These are phyloP conservation scores for Sinhomidia bicolor DNA, from an alignment of 2,888 invertebrate species.

Conservation along the genomic window DNA sequence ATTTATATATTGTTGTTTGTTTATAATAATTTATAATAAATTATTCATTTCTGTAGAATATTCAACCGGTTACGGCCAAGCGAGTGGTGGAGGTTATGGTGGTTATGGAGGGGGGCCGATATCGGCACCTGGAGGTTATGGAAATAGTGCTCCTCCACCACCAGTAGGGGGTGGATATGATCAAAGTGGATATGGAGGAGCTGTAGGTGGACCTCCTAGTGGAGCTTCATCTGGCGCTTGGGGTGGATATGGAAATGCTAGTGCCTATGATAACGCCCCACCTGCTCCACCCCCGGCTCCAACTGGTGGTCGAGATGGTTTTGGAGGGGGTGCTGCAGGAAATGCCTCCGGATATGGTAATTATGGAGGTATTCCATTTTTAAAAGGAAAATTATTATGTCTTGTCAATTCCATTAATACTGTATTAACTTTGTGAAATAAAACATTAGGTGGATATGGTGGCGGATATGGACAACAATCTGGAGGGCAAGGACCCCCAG, in stretches of 20 bases:
- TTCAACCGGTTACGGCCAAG: constrained; percentile 69
- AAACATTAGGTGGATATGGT: constrained; percentile 59
- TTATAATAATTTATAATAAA: background rate
- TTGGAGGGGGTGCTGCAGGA: constrained; percentile 63
- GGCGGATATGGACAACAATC: constrained; percentile 63
- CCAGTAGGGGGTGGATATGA: constrained; percentile 72
- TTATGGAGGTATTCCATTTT: constrained; percentile 61
- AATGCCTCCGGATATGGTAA: constrained; percentile 64
- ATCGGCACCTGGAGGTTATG: constrained; percentile 59
- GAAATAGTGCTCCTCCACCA: constrained; percentile 68
- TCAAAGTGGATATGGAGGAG: constrained; percentile 67
- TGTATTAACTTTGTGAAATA: too few species aligned
- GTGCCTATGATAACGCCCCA: constrained; percentile 60
- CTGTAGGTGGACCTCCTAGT: constrained; percentile 55
- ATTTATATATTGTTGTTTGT: background rate
- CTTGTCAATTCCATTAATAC: too few species aligned
- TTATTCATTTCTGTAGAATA: constrained; percentile 59
- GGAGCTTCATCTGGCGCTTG: constrained; percentile 64
- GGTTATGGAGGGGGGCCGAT: constrained; percentile 61
- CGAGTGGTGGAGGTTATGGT: constrained; percentile 65
- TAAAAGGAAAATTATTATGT: too few species aligned
- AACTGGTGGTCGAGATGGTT: constrained; percentile 34
- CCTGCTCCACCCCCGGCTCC: constrained; percentile 49
- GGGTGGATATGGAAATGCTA: constrained; percentile 65
- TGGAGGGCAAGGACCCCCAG: constrained; percentile 63